These are phyloP conservation scores for Toxostoma redivivum DNA, from an alignment of 2,113 vertebrate species.

Conservation along the genomic window DNA sequence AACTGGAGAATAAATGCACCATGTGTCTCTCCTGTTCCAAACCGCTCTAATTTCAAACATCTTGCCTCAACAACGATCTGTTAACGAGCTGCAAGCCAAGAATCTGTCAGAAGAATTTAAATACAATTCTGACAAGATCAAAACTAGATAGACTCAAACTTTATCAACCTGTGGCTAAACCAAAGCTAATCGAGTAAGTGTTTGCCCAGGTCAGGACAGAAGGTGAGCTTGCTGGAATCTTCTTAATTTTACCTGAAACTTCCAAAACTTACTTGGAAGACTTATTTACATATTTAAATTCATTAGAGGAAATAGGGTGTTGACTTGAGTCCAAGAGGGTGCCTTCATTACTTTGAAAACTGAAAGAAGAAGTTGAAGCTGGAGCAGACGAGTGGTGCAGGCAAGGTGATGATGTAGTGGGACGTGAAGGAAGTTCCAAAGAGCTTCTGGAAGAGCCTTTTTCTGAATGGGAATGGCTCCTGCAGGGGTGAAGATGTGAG, in stretches of 20 bases:
- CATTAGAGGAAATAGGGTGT: background rate
- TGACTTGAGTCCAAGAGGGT: background rate
- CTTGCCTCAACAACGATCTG: constrained; percentile 52
- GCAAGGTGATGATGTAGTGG: background rate
- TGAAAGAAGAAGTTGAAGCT: background rate
- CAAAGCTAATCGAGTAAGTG: background rate
- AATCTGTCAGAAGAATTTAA: constrained; percentile 54
- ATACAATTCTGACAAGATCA: constrained; percentile 48
- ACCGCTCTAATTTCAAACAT: constrained; percentile 45
- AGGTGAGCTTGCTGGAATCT: background rate
- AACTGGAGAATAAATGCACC: constrained; percentile 7
- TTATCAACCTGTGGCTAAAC: constrained; percentile 5
- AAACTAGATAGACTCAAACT: constrained; percentile 34
- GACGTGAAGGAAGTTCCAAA: background rate
- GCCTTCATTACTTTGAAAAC: background rate
- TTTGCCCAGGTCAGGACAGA: background rate
- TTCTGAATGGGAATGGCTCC: background rate
- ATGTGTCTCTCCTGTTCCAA: constrained; percentile 54
- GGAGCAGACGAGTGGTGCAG: background rate
- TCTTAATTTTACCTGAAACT: background rate
- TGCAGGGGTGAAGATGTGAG: background rate
- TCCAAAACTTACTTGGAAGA: background rate
- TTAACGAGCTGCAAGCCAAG: constrained; percentile 43
- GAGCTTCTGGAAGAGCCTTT: background rate
- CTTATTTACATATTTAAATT: background rate